Base-by-base conservation (phyloP, 2,797 vertebrate genomes). In the Sebastes iracundus region DNA sequence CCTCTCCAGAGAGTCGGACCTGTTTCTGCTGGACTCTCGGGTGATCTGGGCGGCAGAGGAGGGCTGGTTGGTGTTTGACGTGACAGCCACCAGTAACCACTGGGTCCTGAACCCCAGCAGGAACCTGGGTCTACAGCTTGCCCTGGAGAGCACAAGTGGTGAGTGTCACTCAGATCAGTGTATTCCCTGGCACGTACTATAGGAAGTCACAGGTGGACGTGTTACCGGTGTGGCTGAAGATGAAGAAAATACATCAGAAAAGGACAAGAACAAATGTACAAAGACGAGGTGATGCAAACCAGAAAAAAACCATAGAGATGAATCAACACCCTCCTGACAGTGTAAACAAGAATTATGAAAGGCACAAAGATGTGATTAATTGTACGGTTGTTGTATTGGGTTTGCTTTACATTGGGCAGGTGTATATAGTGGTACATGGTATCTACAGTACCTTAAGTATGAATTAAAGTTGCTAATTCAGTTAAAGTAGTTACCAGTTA, bases 1-100 rank as follows among this genome's bases (percentile, higher is more conserved):
- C 56, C 28, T 59, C 81, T 87, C 1, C 91, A 99, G 98, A 91
- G 97, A 98, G 89, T 97, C 98, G 0, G 98, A 99, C 87, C 93
- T 99, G 83, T 98, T 98, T 84, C 95, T 98, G 84, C 96, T 99
- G 0, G 98, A 99, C 94, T 97, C 97, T 1, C 95, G 98, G 53
- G 97, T 97, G 12, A 98, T 99, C 93, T 99, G 98, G 98, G 98
- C 98, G 0, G 97, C 96, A 0, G 97, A 99, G 91, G 98, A 99
- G 86, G 98, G 98, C 56, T 99, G 98, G 98, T 90, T 99, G 92
- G 98, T 99, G 86, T 99, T 99, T 30, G 98, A 99, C 82, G 97
- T 99, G 61, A 99, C 98, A 0, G 97, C 96, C 66, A 99, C 98
- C 87, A 99, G 98, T 82, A 99, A 99, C 94, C 98, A 98, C 93